Percentiles rank a stretch among this genome's conserved stretches.
Evolutionary conservation across 1,140 invertebrate species (phyloP).

Genomic region (Melanaphis sacchari): DNA sequence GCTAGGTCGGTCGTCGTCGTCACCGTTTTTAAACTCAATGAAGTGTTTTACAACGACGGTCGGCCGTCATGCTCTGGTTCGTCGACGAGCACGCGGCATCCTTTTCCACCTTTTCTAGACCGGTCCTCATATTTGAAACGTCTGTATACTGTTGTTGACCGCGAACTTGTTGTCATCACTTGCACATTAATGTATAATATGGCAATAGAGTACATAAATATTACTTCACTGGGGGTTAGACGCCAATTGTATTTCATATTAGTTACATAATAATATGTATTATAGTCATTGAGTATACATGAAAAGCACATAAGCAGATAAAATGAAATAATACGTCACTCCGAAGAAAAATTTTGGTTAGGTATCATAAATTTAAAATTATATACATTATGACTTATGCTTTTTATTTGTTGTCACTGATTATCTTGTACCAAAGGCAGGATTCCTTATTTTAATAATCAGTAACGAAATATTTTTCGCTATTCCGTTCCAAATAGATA

Average conservation of each 20-base stretch:
- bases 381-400: not conserved
- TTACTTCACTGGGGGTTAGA: not conserved
- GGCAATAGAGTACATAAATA: not conserved
- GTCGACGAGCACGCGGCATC: too few species aligned
- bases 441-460: not conserved
- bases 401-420: not conserved
- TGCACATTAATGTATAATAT: not conserved
- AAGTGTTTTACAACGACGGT: not conserved
- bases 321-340: not conserved
- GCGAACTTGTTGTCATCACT: not conserved
- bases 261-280: not conserved
- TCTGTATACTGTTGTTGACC: not conserved
- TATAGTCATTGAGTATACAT: too few species aligned
- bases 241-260: not conserved
- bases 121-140: not conserved
- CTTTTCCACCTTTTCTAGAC: not conserved
- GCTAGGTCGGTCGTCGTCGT: not conserved
- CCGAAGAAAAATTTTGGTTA: not conserved
- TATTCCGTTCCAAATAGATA: not conserved
- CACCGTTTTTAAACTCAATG: conserved; percentile 20
- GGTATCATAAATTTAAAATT: not conserved
- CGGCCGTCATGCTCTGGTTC: conserved; percentile 30
- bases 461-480: not conserved
- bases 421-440: not conserved
- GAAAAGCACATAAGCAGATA: not conserved